Evolutionary conservation across 2,888 invertebrate genomes (phyloP).

Genomic region (Cantharis rustica): DNA sequence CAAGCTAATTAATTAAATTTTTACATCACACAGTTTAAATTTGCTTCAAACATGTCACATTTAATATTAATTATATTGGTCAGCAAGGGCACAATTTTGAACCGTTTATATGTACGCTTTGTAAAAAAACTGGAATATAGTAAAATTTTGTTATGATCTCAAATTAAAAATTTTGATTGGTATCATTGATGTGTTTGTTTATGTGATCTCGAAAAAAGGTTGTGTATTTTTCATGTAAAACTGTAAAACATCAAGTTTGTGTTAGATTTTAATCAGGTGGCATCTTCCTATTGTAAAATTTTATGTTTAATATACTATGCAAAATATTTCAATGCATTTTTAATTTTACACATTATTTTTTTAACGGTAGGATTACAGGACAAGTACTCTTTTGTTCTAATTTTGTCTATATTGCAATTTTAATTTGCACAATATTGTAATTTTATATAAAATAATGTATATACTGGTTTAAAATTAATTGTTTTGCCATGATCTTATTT

Average conservation of each 20-base stretch:
- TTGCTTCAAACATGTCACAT: not conserved
- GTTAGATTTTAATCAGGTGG: not conserved
- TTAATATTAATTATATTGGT: not conserved
- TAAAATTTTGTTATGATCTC: not conserved
- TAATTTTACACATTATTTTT: not conserved
- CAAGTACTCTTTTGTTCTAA: no score
- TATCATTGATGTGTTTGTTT: not conserved
- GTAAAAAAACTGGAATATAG: not conserved
- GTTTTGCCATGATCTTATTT: no score
- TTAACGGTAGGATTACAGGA: no score
- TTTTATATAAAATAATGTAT: no score
- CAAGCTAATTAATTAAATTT: not conserved
- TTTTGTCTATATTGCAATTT: no score
- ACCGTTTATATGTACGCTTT: not conserved
- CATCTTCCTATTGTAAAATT: conserved; percentile 3
- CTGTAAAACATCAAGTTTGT: not conserved
- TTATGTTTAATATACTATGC: not conserved
- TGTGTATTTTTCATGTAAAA: not conserved
- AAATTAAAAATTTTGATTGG: not conserved
- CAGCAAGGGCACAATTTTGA: not conserved
- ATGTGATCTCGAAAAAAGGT: not conserved
- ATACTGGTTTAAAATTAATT: no score
- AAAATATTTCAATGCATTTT: not conserved
- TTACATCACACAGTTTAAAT: not conserved
- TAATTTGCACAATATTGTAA: no score